Evolutionary conservation across 2,113 vertebrate genomes (phyloP), one percentile per base, ranked within the genome.

Genomic region (Nothobranchius furzeri): DNA sequence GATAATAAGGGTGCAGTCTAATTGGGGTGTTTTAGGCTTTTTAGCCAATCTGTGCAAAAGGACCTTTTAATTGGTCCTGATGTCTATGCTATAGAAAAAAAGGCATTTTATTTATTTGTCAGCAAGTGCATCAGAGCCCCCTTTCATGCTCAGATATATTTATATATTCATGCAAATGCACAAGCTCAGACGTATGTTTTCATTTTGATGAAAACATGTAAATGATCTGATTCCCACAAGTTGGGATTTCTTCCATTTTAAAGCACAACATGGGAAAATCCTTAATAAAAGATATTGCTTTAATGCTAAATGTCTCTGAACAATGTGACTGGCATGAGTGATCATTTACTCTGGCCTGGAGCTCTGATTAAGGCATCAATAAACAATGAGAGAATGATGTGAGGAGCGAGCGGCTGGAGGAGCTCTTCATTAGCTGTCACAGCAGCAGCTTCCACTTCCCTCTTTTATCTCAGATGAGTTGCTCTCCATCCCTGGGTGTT

Each of bases 371-470:
- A 70, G 48, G 69, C 78, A 93, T 93, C 86, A 91, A 91, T 91
- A 91, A 92, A 87, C 88, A 88, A 91, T 90, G 87, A 92, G 83
- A 37, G 72, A 60, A 65, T 82, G 85, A 81, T 85, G 83, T 76
- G 85, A 79, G 46, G 60, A 77, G 79, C 10, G 60, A 77, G 79
- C 10, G 86, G 83, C 84, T 88, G 83, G 68, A 82, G 76, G 78
- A 87, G 82, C 82, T 88, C 79, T 90, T 92, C 84, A 90, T 92
- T 90, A 91, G 83, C 74, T 63, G 79, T 84, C 75, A 55, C 87
- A 54, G 79, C 72, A 12, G 68, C 76, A 68, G 85, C 85, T 63
- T 75, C 70, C 40, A 54, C 79, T 75, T 77, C 73, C 75, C 72
- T 56, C 86, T 91, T 90, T 92, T 87, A 91, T 91, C 89, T 84